These are phyloP conservation scores for Drosophila pseudoananassae DNA, from an alignment of 1,140 invertebrate species.

Conservation along the genomic window DNA sequence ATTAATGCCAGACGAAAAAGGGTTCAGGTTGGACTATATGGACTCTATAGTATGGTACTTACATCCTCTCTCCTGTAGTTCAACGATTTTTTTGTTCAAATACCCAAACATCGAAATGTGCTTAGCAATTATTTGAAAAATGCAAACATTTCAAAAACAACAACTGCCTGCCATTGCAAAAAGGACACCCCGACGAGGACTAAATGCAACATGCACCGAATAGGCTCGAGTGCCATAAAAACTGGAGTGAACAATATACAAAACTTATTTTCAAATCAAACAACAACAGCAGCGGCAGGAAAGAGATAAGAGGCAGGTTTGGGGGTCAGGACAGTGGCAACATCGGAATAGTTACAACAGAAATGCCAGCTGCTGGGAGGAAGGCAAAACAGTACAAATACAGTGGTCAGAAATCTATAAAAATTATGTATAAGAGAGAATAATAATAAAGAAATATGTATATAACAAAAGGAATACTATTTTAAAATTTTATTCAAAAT, in stretches of 20 bases:
- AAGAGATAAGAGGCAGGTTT: conserved; percentile 3
- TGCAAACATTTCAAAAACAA: conserved; percentile 40
- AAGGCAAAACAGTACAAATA: conserved; percentile 22
- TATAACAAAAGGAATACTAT: too few relatives aligned
- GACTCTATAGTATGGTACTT: conserved; percentile 47
- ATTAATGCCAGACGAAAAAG: conserved; percentile 58
- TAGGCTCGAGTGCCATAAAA: conserved; percentile 51
- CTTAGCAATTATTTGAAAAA: conserved; percentile 66
- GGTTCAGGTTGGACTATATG: conserved; percentile 24
- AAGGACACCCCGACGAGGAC: neutral
- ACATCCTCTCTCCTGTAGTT: neutral
- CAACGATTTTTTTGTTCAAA: conserved; percentile 12
- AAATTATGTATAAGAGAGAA: too few relatives aligned
- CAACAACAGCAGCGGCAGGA: conserved; percentile 35
- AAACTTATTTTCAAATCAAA: conserved; percentile 78
- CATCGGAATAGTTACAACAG: conserved; percentile 38
- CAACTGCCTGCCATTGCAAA: conserved; percentile 27
- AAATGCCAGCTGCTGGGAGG: conserved; percentile 38
- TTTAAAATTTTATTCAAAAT: too few relatives aligned
- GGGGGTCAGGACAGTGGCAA: conserved; percentile 20
- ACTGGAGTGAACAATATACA: conserved; percentile 61
- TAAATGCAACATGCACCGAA: conserved; percentile 45
- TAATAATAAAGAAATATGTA: too few relatives aligned
- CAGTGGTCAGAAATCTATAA: conserved; percentile 13
- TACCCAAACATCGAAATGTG: conserved; percentile 54